Evolutionary conservation across 2,888 invertebrate species (phyloP), one percentile per base, ranked within the genome.

Genomic region (Hetaerina titia): DNA sequence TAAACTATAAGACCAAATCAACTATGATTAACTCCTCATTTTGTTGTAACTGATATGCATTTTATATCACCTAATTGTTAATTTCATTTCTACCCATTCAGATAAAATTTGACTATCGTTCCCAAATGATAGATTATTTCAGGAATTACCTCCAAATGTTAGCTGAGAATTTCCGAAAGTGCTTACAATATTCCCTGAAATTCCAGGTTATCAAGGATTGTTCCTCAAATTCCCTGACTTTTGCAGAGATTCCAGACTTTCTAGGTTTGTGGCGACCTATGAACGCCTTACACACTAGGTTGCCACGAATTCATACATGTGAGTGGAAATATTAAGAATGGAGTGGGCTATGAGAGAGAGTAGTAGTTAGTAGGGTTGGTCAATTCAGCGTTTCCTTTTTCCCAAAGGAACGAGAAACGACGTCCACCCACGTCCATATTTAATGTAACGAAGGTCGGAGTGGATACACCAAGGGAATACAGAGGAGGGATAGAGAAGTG

Each of bases 401-500:
- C 25, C 31, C 81, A 81, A 31, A 31, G 81, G 81, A 81, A 31
- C 15, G n/a, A 9, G 81, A 31, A 81, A 9, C 6, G 25, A 11
- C 13, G 1, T 11, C 31, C 81, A 31, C 6, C 31, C 25, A 31
- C 81, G 31, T 9, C 25, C 6, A 31, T 81, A 22, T 8, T 31
- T 81, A 25, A 81, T 81, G 31, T 2, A 15, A 11, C 81, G 22
- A 31, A 31, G 81, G 31, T 25, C 9, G 11, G 31, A 11, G 11
- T 45, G 81, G 31, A 81, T 81, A 81, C 81, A 31, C 81, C 25
- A n/a, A 81, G 81, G 15, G 81, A 81, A 81, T 81, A 81, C 81
- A 31, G 0, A 81, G 22, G 13, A 31, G 31, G 31, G 17, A 60
- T 81, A 25, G 6, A 31, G 81, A 9, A 13, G 81, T 31, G 81